A percentile compares a stretch with the other conserved stretches of the same genome.
These are phyloP conservation scores for Pyrocoelia pectoralis DNA, from an alignment of 2,888 invertebrate genomes.

Conservation along the genomic window DNA sequence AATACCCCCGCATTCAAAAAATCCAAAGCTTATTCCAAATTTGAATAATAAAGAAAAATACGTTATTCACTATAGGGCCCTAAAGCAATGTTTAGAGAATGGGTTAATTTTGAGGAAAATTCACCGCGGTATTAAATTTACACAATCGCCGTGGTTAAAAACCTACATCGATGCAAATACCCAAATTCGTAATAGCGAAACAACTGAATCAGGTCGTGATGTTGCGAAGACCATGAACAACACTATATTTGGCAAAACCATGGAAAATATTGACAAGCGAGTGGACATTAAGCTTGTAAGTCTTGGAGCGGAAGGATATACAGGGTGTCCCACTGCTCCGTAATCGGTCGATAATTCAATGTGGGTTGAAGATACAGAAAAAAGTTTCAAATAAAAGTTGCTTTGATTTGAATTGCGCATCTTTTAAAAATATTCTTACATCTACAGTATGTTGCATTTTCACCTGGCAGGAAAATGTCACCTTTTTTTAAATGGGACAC, in stretches of 20 bases:
- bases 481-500: too few relatives aligned
- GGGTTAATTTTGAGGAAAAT: constrained; percentile 47
- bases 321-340: too few relatives aligned
- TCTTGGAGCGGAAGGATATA: constrained; percentile 44
- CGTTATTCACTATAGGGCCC: constrained; percentile 45
- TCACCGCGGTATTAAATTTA: constrained; percentile 48
- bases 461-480: too few relatives aligned
- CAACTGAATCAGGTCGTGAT: constrained; percentile 44
- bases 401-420: too few relatives aligned
- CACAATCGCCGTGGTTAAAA: constrained; percentile 50
- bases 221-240: constrained; percentile 54
- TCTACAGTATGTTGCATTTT: too few relatives aligned
- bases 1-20: constrained; percentile 32
- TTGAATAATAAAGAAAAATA: constrained; percentile 45
- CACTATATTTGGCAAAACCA: constrained; percentile 54
- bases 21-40: constrained; percentile 42
- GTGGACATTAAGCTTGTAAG: constrained; percentile 49
- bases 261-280: constrained; percentile 56
- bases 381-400: too few relatives aligned
- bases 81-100: constrained; percentile 47
- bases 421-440: too few relatives aligned
- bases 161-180: constrained; percentile 50
- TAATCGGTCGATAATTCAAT: too few relatives aligned
- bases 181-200: constrained; percentile 28
- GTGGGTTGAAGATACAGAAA: too few relatives aligned